phyloP scores from a whole-genome alignment of 2,888 invertebrate species.

The Phrixothrix hirtus region DNA sequence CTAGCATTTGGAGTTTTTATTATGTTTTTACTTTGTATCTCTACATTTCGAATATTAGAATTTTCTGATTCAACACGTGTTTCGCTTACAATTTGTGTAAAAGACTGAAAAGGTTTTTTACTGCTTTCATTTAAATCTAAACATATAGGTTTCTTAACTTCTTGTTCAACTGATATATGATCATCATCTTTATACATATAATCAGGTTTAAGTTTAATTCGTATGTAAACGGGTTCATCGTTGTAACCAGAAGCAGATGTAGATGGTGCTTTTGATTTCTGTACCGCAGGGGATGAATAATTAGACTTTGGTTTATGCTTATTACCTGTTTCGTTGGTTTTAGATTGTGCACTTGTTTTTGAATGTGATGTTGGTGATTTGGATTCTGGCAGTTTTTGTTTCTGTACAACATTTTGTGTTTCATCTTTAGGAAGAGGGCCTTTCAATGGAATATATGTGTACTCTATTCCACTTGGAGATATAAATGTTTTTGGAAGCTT shows the following conservation, averaged over 20 bases:
- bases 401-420: conserved; percentile 12
- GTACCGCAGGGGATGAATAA: conserved; percentile 23
- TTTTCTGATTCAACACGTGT: conserved; percentile 34
- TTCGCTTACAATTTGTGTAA: conserved; percentile 52
- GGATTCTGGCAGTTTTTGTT: conserved; percentile 31
- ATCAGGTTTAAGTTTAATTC: conserved; percentile 76
- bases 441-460: conserved; percentile 57
- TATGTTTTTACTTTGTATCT: conserved; percentile 36
- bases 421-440: conserved; percentile 51
- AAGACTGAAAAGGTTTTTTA: conserved; percentile 53
- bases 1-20: conserved; percentile 54
- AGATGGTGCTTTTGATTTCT: conserved; percentile 19
- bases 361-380: conserved; percentile 26
- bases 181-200: conserved; percentile 66
- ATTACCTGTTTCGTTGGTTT: conserved; percentile 26
- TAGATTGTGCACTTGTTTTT: conserved; percentile 9
- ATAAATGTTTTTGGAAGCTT: conserved; percentile 48
- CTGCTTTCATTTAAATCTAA: conserved; percentile 59
- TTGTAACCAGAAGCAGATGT: conserved; percentile 30
- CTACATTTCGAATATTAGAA: conserved; percentile 31
- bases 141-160: conserved; percentile 63
- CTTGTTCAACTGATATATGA: conserved; percentile 43
- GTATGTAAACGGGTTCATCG: conserved; percentile 60
- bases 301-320: conserved; percentile 39
- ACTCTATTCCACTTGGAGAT: conserved; percentile 54